Evolutionary conservation across 2,113 vertebrate species (phyloP), one percentile per base, ranked within the genome.

Genomic region (Apodemus sylvaticus): DNA sequence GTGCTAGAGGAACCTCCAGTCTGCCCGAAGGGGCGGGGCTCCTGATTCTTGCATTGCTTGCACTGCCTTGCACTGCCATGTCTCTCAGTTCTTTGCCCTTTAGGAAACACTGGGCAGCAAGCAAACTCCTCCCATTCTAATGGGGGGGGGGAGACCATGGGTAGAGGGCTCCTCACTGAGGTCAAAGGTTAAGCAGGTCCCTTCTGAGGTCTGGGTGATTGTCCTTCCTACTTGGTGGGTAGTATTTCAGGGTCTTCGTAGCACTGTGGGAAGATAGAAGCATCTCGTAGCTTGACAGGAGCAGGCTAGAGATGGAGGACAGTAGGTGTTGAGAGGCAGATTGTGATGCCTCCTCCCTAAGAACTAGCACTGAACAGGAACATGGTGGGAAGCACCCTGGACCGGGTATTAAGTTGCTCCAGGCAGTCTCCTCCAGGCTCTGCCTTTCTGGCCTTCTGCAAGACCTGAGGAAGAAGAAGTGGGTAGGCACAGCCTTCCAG

Each of bases 391-490:
- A 17, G 7, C 4, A 3, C 20, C 64, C 4, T 58, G 68, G 51
- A 45, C 45, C 45, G 26, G 73, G 53, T 76, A 92, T 60, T 53
- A 36, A 79, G 62, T n/a, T 74, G 6, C 88, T 68, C 8, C 24
- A 36, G 1, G 13, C 48, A 36, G 26, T 85, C 7, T 45, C 31
- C 39, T 78, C 87, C 13, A 62, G 81, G 31, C 86, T 29, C 53
- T 51, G 71, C 74, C 81, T 31, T 90, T 68, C 17, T 13, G 81
- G 51, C 42, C 42, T 53, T 76, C 34, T 31, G 6, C 2, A 4
- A 62, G 89, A 91, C 88, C 85, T 29, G 51, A 85, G 79, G 85
- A 31, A 86, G 85, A 31, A 86, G 51, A 74, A 71, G 20, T 31
- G 58, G 31, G 10, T 36, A 31, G 68, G 34, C 39, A 85, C 73